These are phyloP conservation scores for Pterobdella sp. DNA, from an alignment of 2,888 invertebrate species.

Conservation along the genomic window DNA sequence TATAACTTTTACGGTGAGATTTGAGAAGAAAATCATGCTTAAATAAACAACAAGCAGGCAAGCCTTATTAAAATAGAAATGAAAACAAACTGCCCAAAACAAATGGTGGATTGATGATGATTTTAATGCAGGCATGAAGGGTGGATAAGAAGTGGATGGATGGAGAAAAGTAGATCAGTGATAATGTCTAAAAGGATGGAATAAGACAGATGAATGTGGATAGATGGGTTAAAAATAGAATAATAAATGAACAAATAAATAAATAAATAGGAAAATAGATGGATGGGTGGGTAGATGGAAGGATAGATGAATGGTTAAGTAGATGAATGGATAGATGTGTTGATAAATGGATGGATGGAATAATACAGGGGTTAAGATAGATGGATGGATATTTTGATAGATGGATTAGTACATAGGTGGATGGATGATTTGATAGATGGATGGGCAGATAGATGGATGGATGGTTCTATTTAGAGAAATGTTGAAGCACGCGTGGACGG, in stretches of 20 bases:
- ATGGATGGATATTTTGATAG: slow-evolving; percentile 1
- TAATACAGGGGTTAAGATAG: neutral
- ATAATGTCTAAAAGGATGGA: neutral
- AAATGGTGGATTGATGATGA: no score
- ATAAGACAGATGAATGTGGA: neutral
- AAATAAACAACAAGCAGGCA: no score
- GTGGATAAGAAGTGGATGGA: neutral
- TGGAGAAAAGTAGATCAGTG: neutral
- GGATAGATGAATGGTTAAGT: neutral
- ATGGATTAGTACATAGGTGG: neutral
- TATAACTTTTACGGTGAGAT: no score
- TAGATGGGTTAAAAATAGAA: no score
- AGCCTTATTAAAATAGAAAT: no score
- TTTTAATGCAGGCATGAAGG: neutral
- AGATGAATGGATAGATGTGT: neutral
- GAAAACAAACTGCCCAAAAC: no score
- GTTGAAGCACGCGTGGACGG: neutral
- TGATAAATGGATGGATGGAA: neutral
- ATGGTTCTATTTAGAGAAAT: no score
- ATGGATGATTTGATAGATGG: neutral
- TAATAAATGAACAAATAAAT: neutral
- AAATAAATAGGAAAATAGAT: neutral
- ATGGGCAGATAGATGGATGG: neutral
- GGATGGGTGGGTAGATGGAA: neutral
- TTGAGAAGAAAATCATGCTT: no score